A percentile compares a stretch with the other conserved stretches of the same genome.
Evolutionary conservation across 2,888 invertebrate species (phyloP).

Genomic region (Agonopterix subpropinquella): DNA sequence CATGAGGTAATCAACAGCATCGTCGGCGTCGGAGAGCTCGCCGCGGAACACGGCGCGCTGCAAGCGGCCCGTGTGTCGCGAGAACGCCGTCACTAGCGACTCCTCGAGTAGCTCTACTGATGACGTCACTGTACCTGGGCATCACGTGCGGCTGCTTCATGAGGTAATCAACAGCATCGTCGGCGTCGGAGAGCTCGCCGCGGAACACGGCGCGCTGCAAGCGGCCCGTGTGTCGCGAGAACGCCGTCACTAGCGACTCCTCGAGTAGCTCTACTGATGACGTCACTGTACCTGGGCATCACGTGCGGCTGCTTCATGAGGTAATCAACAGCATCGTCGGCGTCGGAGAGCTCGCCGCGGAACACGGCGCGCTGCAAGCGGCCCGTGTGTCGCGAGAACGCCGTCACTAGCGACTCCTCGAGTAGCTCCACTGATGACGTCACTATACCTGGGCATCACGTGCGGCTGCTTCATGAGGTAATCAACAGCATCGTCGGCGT

Average conservation of each 20-base stretch:
- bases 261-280: constrained; percentile 87
- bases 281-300: constrained; percentile 83
- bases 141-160: constrained; percentile 96
- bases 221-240: constrained; percentile 89
- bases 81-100: constrained; percentile 89
- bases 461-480: constrained; percentile 95
- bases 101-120: constrained; percentile 92
- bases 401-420: constrained; percentile 93
- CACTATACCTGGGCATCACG: constrained; percentile 84
- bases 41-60: constrained; percentile 94
- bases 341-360: constrained; percentile 87
- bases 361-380: constrained; percentile 93
- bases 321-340: constrained; percentile 86
- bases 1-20: constrained; percentile 93
- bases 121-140: constrained; percentile 79
- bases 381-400: constrained; percentile 91
- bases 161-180: constrained; percentile 89
- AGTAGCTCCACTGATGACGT: constrained; percentile 81
- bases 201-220: constrained; percentile 94
- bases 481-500: constrained; percentile 87
- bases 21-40: constrained; percentile 86
- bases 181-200: constrained; percentile 86
- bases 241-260: constrained; percentile 91
- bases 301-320: constrained; percentile 95
- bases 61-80: constrained; percentile 87